Evolutionary conservation across 2,797 vertebrate genomes (phyloP).

Genomic region (Fistularia tabacaria): DNA sequence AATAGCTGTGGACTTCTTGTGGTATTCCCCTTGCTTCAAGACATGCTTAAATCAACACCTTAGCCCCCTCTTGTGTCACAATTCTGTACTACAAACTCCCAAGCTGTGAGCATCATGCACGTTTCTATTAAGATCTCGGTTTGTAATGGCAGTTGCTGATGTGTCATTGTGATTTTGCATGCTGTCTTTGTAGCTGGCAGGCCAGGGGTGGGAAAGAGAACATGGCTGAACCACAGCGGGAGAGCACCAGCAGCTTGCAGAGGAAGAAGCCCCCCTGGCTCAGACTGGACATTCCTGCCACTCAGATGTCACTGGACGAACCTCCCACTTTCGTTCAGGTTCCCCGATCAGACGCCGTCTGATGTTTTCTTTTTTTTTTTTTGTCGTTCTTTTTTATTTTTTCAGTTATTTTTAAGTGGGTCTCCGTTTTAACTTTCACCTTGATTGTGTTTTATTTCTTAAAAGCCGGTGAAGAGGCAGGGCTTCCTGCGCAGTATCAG

Average conservation of each 20-base stretch:
- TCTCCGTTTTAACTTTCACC: slow-evolving; percentile 1
- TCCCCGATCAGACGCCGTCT: slow-evolving; percentile 12
- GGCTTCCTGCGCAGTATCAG: slow-evolving; percentile 90
- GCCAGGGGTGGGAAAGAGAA: slow-evolving; percentile 65
- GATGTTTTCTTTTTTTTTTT: background rate
- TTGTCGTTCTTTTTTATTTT: background rate
- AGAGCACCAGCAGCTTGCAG: slow-evolving; percentile 96
- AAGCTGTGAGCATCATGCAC: no score
- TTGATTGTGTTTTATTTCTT: background rate
- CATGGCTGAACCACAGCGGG: slow-evolving; percentile 87
- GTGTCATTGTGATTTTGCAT: slow-evolving; percentile 13
- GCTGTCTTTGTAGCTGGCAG: slow-evolving; percentile 68
- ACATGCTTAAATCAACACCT: no score
- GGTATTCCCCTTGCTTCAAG: no score
- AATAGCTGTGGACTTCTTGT: background rate
- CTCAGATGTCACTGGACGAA: slow-evolving; percentile 79
- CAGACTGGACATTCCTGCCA: slow-evolving; percentile 87
- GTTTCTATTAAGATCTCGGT: no score
- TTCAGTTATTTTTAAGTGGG: background rate
- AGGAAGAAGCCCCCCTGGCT: slow-evolving; percentile 98
- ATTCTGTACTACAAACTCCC: no score
- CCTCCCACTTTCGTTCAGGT: slow-evolving; percentile 84
- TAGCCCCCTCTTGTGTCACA: no score
- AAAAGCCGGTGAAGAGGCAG: slow-evolving; percentile 84
- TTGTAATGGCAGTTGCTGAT: no score